These are phyloP conservation scores for Epizoanthus rinbou DNA, from an alignment of 92 coral and sea anemone genomes.

Conservation along the genomic window DNA sequence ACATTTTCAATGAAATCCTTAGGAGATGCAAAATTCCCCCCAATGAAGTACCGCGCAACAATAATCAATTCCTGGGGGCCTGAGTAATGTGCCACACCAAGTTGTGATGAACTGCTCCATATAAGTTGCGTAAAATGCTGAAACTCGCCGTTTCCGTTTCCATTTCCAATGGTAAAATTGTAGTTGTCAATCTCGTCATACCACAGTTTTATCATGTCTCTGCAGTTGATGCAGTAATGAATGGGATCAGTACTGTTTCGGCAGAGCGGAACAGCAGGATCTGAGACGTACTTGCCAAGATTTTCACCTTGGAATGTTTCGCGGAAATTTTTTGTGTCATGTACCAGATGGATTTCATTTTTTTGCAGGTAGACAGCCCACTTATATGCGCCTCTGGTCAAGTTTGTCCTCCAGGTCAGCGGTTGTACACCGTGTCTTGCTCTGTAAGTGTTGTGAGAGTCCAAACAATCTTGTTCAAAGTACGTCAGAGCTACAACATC, in stretches of 20 bases:
- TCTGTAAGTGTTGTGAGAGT: not conserved
- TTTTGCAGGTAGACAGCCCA: not conserved
- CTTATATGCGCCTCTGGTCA: slow-evolving; percentile 1
- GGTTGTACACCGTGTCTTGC: not conserved
- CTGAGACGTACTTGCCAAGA: not conserved
- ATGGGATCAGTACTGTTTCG: not conserved
- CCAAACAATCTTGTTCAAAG: slow-evolving; percentile 5
- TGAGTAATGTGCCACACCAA: not conserved
- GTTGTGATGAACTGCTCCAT: not conserved
- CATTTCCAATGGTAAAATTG: not conserved
- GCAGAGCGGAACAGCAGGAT: not conserved
- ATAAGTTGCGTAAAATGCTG: not conserved
- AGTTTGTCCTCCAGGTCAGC: not conserved
- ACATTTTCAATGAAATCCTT: not conserved
- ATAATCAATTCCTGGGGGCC: not conserved
- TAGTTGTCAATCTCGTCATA: not conserved
- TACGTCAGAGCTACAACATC: not conserved
- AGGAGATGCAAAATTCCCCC: not conserved
- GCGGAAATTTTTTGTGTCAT: not conserved
- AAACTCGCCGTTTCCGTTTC: not conserved
- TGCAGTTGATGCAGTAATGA: not conserved
- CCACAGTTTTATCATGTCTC: not conserved
- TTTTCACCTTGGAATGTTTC: not conserved
- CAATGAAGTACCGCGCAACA: not conserved
- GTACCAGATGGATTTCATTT: not conserved